These are phyloP conservation scores for Eumerus sabulonum DNA, from an alignment of 2,888 invertebrate species.

Conservation along the genomic window DNA sequence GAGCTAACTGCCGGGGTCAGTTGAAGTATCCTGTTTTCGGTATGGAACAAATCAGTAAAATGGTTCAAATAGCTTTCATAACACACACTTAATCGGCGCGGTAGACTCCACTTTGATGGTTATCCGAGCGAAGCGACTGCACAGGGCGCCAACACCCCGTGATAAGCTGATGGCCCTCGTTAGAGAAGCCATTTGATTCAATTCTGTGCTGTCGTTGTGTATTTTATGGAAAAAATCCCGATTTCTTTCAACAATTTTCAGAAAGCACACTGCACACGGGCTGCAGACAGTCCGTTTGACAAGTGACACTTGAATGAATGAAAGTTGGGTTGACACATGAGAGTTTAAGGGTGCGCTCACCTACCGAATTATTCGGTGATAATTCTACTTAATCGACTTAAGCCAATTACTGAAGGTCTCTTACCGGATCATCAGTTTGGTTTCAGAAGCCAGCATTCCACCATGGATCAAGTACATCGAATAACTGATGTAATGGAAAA, in stretches of 20 bases:
- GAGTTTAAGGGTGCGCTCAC: neutral
- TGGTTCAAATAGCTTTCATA: conserved; percentile 45
- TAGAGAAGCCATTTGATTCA: conserved; percentile 42
- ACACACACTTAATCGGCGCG: conserved; percentile 29
- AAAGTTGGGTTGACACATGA: neutral
- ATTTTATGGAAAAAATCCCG: conserved; percentile 1
- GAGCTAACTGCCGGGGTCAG: conserved; percentile 16
- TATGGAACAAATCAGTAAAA: too few species aligned
- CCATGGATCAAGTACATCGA: too few species aligned
- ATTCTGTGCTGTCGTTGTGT: neutral
- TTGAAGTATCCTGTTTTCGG: conserved; percentile 6
- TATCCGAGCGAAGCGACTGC: conserved; percentile 51
- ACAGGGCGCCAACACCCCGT: conserved; percentile 44
- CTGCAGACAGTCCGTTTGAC: neutral
- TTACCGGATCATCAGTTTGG: too few species aligned
- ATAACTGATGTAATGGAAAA: too few species aligned
- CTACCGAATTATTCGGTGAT: too few species aligned
- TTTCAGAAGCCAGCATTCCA: too few species aligned
- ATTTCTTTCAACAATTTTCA: conserved; percentile 8
- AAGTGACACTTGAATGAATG: conserved; percentile 18
- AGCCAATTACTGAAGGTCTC: too few species aligned
- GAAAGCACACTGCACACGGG: conserved; percentile 13
- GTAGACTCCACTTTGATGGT: conserved; percentile 24
- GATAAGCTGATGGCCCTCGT: conserved; percentile 24
- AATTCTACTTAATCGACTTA: too few species aligned